Evolutionary conservation across 2,797 vertebrate species (phyloP).

Genomic region (Benthosema pterotum): DNA sequence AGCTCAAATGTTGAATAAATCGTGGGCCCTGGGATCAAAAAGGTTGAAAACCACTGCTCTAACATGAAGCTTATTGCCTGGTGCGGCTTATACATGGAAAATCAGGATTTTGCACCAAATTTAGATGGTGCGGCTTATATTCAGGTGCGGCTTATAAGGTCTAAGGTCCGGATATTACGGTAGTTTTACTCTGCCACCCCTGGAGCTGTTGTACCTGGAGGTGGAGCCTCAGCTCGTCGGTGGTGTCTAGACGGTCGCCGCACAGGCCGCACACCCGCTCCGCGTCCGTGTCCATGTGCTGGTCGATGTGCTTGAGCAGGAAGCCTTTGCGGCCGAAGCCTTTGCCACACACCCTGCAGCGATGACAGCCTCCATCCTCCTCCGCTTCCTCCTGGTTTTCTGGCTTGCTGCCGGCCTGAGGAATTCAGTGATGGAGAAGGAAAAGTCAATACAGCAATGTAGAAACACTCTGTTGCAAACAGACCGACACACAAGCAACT

Average conservation of each 20-base stretch:
- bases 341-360: conserved; percentile 59
- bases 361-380: neutral
- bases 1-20: too few species aligned
- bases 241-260: conserved; percentile 37
- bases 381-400: too few species aligned
- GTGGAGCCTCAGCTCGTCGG: conserved; percentile 31
- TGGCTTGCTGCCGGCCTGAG: neutral
- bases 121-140: too few species aligned
- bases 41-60: too few species aligned
- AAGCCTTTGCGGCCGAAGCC: conserved; percentile 50
- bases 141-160: too few species aligned
- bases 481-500: too few species aligned
- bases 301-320: conserved; percentile 60
- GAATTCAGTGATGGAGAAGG: conserved; percentile 36
- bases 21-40: too few species aligned
- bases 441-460: conserved; percentile 5
- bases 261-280: conserved; percentile 54
- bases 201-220: conserved; percentile 50
- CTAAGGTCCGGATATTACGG: too few species aligned
- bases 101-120: too few species aligned
- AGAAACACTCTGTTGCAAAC: too few species aligned
- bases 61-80: too few species aligned
- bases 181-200: conserved; percentile 20
- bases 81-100: too few species aligned
- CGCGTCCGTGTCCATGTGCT: conserved; percentile 29